These are phyloP conservation scores for Amblyjoppa fuscipennis DNA, from an alignment of 2,888 invertebrate genomes.

Conservation along the genomic window DNA sequence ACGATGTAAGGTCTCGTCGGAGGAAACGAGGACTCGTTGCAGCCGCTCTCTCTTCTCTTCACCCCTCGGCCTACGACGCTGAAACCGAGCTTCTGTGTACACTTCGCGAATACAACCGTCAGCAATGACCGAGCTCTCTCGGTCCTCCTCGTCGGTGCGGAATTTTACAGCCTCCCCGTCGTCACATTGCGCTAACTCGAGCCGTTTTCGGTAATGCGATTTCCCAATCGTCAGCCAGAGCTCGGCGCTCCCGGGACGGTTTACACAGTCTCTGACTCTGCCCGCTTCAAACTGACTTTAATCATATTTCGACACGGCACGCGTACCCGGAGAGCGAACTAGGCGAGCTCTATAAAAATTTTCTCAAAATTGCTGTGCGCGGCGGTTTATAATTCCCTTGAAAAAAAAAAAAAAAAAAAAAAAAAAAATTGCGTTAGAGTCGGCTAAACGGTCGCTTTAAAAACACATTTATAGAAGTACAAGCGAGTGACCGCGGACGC, in stretches of 20 bases:
- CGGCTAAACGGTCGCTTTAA: background rate
- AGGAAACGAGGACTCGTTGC: constrained; percentile 19
- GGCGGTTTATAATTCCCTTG: background rate
- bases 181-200: constrained; percentile 19
- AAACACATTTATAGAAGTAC: background rate
- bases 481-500: background rate
- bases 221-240: constrained; percentile 16
- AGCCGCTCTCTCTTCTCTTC: background rate
- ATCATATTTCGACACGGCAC: constrained; percentile 38
- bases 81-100: background rate
- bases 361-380: background rate
- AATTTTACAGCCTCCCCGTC: constrained; percentile 20
- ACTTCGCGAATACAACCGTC: background rate
- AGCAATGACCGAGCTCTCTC: background rate
- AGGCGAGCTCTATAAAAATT: background rate
- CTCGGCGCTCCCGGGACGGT: constrained; percentile 23
- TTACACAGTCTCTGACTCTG: constrained; percentile 11
- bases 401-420: background rate
- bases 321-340: background rate
- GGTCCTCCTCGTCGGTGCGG: background rate
- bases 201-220: constrained; percentile 55
- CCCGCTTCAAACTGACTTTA: background rate
- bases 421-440: no score
- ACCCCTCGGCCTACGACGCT: background rate
- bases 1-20: constrained; percentile 34